Conservation (phyloP, 2,113 vertebrate genomes). For the Spea multiplicata region DNA sequence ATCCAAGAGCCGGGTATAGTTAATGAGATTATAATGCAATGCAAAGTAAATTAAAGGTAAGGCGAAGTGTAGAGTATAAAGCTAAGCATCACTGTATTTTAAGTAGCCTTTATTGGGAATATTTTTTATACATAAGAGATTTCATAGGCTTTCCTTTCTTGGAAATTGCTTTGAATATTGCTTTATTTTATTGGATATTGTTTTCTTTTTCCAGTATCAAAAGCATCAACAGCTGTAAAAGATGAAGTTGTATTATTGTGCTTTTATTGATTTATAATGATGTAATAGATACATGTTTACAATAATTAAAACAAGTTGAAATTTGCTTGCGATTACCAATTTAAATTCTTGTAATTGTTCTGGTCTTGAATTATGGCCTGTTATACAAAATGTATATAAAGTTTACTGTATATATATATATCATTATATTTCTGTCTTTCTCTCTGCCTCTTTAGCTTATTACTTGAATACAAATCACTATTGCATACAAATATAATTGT, state of each 20-base stretch:
- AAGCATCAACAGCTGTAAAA: background rate
- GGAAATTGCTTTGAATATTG: constrained; percentile 12
- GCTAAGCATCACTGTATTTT: constrained; percentile 66
- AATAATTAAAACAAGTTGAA: too few species aligned
- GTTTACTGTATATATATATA: too few species aligned
- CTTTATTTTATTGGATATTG: constrained; percentile 31
- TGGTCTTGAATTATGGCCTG: too few species aligned
- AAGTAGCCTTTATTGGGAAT: constrained; percentile 51
- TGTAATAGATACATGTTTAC: too few species aligned
- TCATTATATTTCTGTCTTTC: background rate
- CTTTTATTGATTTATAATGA: too few species aligned
- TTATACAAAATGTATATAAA: too few species aligned
- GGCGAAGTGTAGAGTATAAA: constrained; percentile 61
- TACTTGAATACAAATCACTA: background rate
- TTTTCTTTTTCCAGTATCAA: constrained; percentile 37
- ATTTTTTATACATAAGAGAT: constrained; percentile 51
- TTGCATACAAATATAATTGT: too few species aligned
- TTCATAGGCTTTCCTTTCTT: constrained; percentile 33
- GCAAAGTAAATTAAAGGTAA: constrained; percentile 68
- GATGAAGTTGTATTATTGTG: too few species aligned
- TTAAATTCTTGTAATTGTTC: too few species aligned
- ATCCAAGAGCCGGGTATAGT: constrained; percentile 62
- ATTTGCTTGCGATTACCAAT: too few species aligned
- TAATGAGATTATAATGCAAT: constrained; percentile 78
- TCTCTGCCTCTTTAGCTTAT: background rate